These are phyloP conservation scores for Diplodus puntazzo DNA, from an alignment of 2,797 vertebrate species.

Conservation along the genomic window DNA sequence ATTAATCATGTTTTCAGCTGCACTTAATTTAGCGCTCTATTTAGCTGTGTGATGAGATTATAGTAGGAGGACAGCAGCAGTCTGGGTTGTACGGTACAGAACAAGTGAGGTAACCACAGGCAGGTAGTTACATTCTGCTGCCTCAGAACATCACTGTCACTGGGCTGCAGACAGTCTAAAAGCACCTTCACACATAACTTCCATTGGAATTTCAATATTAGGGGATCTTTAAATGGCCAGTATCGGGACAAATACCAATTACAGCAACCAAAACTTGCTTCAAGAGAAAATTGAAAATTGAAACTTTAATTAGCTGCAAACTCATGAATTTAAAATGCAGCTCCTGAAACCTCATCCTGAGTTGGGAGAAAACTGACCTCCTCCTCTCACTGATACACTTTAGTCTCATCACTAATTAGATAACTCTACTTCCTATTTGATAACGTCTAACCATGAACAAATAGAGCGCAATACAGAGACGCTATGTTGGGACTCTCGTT, in stretches of 20 bases:
- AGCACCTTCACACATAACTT: neutral
- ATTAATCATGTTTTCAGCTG: too few species aligned
- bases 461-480: too few species aligned
- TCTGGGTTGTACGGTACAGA: neutral
- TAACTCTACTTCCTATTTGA: neutral
- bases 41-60: constrained; percentile 2
- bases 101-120: neutral
- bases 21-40: too few species aligned
- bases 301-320: neutral
- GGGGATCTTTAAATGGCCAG: neutral
- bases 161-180: neutral
- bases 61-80: too few species aligned
- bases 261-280: neutral
- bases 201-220: neutral
- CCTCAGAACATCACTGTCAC: neutral
- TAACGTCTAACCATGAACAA: neutral
- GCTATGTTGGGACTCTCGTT: neutral
- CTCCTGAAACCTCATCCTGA: too few species aligned
- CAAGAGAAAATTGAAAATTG: neutral
- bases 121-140: neutral
- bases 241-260: neutral
- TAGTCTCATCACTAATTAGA: too few species aligned
- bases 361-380: neutral
- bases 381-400: neutral
- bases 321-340: neutral